Percentiles rank a stretch among this genome's conserved stretches.
Evolutionary conservation across 2,113 vertebrate genomes (phyloP).

Genomic region (Cynocephalus volans): DNA sequence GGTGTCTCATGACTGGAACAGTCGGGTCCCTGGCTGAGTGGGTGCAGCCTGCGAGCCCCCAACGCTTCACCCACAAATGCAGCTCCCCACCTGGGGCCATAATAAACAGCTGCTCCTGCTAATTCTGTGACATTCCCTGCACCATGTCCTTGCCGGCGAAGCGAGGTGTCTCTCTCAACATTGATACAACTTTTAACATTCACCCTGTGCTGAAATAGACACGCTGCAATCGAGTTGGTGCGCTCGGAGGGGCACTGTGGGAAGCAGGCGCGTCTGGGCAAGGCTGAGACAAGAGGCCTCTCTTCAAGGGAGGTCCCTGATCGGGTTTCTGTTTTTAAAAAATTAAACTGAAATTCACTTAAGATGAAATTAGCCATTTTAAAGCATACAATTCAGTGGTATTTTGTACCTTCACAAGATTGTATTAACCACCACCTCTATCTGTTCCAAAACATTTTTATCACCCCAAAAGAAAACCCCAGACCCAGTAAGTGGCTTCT

Average conservation of each 20-base stretch:
- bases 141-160: fast-evolving
- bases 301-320: not conserved
- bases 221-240: fast-evolving
- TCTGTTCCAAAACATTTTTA: not conserved
- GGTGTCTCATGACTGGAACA: fast-evolving
- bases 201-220: fast-evolving
- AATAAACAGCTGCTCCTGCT: not conserved
- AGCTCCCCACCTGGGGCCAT: too few species aligned
- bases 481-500: fast-evolving
- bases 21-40: fast-evolving
- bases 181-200: fast-evolving
- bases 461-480: not conserved
- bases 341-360: not conserved
- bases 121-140: fast-evolving
- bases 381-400: fast-evolving
- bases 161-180: fast-evolving
- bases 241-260: fast-evolving
- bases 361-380: not conserved
- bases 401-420: fast-evolving
- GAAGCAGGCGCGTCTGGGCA: fast-evolving
- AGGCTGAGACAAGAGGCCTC: fast-evolving
- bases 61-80: not conserved
- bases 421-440: fast-evolving
- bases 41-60: not conserved
- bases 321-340: not conserved